Conservation (phyloP, 2,113 vertebrate species). For the Furnarius figulus region DNA sequence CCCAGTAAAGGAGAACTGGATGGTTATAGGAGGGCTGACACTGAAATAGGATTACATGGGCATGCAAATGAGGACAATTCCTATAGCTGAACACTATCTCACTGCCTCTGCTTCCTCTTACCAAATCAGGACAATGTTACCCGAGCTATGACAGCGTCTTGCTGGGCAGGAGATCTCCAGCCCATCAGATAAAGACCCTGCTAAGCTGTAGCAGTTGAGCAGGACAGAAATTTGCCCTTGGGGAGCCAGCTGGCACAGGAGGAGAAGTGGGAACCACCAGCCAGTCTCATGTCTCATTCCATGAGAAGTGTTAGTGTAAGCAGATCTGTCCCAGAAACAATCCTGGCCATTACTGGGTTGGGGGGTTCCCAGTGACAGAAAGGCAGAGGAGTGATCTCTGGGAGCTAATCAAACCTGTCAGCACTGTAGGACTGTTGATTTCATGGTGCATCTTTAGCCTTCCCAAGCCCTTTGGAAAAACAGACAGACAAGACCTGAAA, state of each 20-base stretch:
- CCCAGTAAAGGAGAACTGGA: not conserved
- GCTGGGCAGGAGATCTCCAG: not conserved
- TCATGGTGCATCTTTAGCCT: not conserved
- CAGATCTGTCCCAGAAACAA: not conserved
- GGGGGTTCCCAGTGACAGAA: not conserved
- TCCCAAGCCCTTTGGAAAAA: not conserved
- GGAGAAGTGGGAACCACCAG: not conserved
- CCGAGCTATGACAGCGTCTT: not conserved
- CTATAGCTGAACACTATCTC: not conserved
- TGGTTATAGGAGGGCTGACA: not conserved
- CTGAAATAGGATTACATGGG: not conserved
- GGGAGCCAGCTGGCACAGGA: not conserved
- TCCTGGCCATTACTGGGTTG: not conserved
- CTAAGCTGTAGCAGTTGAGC: not conserved
- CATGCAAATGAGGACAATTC: not conserved
- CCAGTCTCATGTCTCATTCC: not conserved
- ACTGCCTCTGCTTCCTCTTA: not conserved
- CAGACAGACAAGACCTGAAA: not conserved
- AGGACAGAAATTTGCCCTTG: not conserved
- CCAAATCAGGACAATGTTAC: not conserved
- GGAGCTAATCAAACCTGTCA: not conserved
- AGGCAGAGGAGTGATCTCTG: not conserved
- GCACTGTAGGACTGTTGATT: fast-evolving
- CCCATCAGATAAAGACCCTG: not conserved
- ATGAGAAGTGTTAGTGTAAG: not conserved